Percentiles rank a stretch among this genome's conserved stretches.
Evolutionary conservation across 2,797 vertebrate species (phyloP).

Genomic region (Iguana delicatissima): DNA sequence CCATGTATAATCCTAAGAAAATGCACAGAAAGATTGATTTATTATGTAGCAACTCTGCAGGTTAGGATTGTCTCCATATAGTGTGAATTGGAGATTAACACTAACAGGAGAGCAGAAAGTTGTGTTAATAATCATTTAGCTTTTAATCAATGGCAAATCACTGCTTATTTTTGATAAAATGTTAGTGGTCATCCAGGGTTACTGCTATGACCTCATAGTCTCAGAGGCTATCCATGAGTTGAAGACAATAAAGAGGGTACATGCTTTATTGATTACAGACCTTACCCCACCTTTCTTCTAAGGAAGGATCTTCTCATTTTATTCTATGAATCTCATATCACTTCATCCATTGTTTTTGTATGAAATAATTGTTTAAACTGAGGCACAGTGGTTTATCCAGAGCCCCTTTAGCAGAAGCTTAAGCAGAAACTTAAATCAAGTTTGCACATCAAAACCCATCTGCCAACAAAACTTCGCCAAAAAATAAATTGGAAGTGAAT

Average conservation of each 20-base stretch:
- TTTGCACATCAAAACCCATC: not conserved
- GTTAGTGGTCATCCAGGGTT: not conserved
- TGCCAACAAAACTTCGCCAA: not conserved
- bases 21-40: not conserved
- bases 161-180: not conserved
- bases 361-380: not conserved
- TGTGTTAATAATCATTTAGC: not conserved
- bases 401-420: not conserved
- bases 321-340: not conserved
- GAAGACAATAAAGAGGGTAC: not conserved
- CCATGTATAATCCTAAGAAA: not conserved
- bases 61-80: not conserved
- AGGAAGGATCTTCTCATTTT: not conserved
- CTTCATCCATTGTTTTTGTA: no score
- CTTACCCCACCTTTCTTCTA: not conserved
- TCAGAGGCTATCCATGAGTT: no score
- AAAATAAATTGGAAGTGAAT: not conserved
- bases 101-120: no score
- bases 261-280: not conserved
- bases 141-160: not conserved
- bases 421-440: not conserved
- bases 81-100: no score
- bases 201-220: no score
- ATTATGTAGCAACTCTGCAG: not conserved
- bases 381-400: not conserved